A percentile compares a stretch with the other conserved stretches of the same genome.
phyloP scores from a whole-genome alignment of 2,113 vertebrate genomes.

The Lipotes vexillifer region DNA sequence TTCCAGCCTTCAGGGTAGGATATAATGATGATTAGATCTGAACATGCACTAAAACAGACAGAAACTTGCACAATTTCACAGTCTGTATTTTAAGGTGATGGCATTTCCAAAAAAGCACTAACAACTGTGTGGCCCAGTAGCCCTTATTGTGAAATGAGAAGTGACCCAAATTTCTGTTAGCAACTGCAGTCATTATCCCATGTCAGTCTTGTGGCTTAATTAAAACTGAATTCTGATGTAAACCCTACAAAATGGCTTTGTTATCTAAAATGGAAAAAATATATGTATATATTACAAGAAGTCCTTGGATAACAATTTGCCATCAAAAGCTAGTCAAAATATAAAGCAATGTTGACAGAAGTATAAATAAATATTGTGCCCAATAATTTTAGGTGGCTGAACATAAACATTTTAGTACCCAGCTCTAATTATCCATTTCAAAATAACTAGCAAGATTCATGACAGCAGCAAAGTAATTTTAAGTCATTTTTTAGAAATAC shows the following conservation, averaged over 20 bases:
- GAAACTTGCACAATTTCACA: conserved; percentile 48
- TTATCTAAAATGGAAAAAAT: neutral
- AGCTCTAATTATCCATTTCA: neutral
- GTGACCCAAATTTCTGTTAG: conserved; percentile 33
- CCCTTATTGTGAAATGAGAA: conserved; percentile 53
- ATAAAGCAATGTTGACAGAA: neutral
- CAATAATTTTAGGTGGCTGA: neutral
- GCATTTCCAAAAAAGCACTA: conserved; percentile 37
- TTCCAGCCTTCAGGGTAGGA: conserved; percentile 69
- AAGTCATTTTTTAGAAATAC: neutral
- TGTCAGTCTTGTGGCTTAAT: neutral
- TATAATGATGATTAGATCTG: conserved; percentile 74
- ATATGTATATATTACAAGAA: neutral
- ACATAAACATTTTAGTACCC: neutral
- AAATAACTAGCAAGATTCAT: neutral
- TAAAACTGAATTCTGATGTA: neutral
- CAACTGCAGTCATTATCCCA: neutral
- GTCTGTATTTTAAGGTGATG: conserved; percentile 32
- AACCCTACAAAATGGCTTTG: neutral
- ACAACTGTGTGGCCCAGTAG: conserved; percentile 22
- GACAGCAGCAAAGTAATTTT: neutral
- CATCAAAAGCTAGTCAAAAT: neutral
- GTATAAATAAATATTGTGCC: neutral
- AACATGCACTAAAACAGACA: conserved; percentile 52
- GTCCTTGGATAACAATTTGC: neutral